phyloP scores from a whole-genome alignment of 2,888 invertebrate genomes.

The Nasonovia ribisnigri region DNA sequence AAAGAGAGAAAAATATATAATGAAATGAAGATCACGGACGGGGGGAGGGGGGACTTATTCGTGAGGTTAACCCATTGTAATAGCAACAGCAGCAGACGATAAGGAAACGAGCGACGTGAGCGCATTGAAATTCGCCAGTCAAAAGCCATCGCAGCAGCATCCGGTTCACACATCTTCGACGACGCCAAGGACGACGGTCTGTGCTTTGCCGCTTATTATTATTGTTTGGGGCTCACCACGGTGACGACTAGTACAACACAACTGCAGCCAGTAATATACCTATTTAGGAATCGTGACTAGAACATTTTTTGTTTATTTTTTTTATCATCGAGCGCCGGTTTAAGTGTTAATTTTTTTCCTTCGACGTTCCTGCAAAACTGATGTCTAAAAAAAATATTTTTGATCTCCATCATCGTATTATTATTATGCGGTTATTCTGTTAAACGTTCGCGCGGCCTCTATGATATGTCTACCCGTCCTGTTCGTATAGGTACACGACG shows the following conservation, averaged over 20 bases:
- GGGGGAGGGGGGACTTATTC: neutral
- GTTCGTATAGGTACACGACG: neutral
- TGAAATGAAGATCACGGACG: neutral
- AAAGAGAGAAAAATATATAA: neutral
- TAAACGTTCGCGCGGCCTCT: conserved; percentile 1
- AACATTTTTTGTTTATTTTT: neutral
- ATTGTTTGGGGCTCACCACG: conserved; percentile 2
- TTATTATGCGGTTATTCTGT: neutral
- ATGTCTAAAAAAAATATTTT: neutral
- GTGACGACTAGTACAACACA: neutral
- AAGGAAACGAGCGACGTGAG: neutral
- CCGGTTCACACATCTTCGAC: conserved; percentile 34
- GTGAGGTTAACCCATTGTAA: conserved; percentile 3
- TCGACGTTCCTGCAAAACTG: neutral
- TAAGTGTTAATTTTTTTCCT: neutral
- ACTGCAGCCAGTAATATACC: neutral
- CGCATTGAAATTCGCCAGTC: neutral
- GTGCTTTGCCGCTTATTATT: neutral
- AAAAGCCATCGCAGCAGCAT: conserved; percentile 13
- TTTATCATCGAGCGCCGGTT: neutral
- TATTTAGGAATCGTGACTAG: conserved; percentile 28
- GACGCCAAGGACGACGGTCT: conserved; percentile 6
- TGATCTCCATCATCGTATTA: neutral
- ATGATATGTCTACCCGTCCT: neutral
- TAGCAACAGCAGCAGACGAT: neutral